Base-by-base conservation (phyloP, 1,140 invertebrate genomes). In the Zaprionus lachaisei region DNA sequence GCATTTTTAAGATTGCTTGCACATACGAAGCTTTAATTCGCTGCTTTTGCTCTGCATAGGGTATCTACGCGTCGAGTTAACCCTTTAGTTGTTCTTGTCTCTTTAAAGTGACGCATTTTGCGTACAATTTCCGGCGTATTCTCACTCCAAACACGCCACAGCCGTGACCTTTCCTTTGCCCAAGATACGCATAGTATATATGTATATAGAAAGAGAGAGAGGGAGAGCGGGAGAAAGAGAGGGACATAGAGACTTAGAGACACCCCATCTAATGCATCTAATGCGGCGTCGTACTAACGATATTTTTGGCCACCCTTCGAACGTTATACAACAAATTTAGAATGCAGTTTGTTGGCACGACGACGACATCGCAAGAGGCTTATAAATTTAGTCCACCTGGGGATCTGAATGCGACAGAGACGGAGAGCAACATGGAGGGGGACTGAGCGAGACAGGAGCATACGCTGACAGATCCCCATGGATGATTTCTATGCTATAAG, bases 341-440 rank as follows among this genome's bases (percentile, higher is more conserved):
- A 79, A 77, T 83, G 77, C 80, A 83, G 76, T 79, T 83, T 83
- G 77, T 83, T 73, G 77, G 70, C 79, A 60, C 68, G 69, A 70
- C 28, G 26, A 7, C 60, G 75, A 83, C 77, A 70, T 77, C 75
- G 37, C 34, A 73, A 26, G 65, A 70, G 70, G 24, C 58, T 77
- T 75, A 77, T 83, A 84, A 77, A 70, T 83, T 83, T 83, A 83
- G 81, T 47, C 81, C 73, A 84, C 81, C 81, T 84, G 81, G 81
- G 81, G 77, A 71, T 67, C 55, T 51, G 26, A 17, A 26, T 51
- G 67, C 34, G 44, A 54, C 22, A 54, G 20, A 38, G 28, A 31
- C 2, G 6, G 28, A 31, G 1, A 9, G n/a, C 15, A 1, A 55
- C 9, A 9, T 5, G 3, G 12, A 22, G 54, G n/a, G 44, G 49